Base-by-base conservation (phyloP, 2,113 vertebrate genomes). In the Motacilla alba region DNA sequence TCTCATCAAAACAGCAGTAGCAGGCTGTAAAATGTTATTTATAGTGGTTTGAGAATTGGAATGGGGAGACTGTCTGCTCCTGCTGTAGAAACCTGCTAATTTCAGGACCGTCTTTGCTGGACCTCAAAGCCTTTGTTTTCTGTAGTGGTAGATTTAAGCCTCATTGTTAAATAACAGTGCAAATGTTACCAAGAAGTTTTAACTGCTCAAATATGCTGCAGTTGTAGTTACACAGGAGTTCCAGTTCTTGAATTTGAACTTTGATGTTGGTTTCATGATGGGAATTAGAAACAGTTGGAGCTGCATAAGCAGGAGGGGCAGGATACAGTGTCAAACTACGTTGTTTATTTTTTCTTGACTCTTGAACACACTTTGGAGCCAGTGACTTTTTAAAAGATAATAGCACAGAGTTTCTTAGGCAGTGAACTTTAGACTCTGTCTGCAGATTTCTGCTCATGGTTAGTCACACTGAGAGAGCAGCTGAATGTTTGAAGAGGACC, bases 281-380 rank as follows among this genome's bases (percentile, higher is more conserved):
- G 31, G 17, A 73, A 23, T 64, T 15, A 9, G 56, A 47, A 93
- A 33, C 37, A 43, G 19, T 13, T 70, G 43, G 41, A 94, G 21
- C 39, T 62, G 24, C 7, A 1, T 44, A 33, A 63, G 39, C 31
- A 35, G 39, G 31, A 76, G 17, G 49, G 19, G 15, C 66, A 33
- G 37, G 63, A 22, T 31, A 33, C 11, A 13, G 50, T 35, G 27
- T 82, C 31, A 85, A 13, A 16, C n/a, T 53, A 11, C 0, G 0
- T 37, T 81, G 41, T 82, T 94, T 89, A 31, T 76, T 62, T 69
- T 46, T 27, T 58, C 39, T n/a, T 87, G 55, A 59, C 55, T 59
- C n/a, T 67, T 53, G 52, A 46, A 30, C 3, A 1, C 44, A 59
- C 44, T 80, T 84, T 13, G 26, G 67, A 79, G 31, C 43, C 1